A percentile compares a stretch with the other conserved stretches of the same genome.
These are phyloP conservation scores for Trichoplusia ni DNA, from an alignment of 1,140 invertebrate species.

Conservation along the genomic window DNA sequence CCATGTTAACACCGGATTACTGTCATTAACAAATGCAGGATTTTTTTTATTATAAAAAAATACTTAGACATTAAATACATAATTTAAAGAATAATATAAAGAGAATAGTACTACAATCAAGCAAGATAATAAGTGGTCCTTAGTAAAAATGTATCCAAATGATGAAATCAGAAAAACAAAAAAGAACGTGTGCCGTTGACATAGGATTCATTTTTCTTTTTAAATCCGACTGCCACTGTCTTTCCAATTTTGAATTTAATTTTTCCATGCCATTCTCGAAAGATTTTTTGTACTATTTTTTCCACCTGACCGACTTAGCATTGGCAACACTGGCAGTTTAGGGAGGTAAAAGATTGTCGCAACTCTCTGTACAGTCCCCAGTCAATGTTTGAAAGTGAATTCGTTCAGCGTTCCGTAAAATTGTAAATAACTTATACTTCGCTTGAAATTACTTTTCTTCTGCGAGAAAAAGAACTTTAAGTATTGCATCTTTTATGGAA, in stretches of 20 bases:
- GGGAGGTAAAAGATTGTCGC: slow-evolving; percentile 20
- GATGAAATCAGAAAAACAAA: no score
- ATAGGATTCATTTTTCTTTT: no score
- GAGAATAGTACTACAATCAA: no score
- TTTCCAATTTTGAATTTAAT: slow-evolving; percentile 5
- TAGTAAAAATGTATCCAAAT: no score
- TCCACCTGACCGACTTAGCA: slow-evolving; percentile 2
- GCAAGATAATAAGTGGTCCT: no score
- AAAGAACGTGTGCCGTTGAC: no score
- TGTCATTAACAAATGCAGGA: no score
- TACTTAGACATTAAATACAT: no score
- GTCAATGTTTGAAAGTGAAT: slow-evolving; percentile 17
- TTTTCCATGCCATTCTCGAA: background rate
- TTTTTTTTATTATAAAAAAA: no score
- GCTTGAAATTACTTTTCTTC: background rate
- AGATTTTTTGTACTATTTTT: background rate
- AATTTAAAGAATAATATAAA: no score
- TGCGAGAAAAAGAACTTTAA: background rate
- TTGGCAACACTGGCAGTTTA: slow-evolving; percentile 1
- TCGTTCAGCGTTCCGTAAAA: background rate
- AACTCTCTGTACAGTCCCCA: background rate
- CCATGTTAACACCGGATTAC: no score
- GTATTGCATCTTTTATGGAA: background rate
- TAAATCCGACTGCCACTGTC: no score
- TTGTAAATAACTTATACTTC: background rate